Evolutionary conservation across 2,888 invertebrate genomes (phyloP), one percentile per base, ranked within the genome.

Genomic region (Eilema depressum): DNA sequence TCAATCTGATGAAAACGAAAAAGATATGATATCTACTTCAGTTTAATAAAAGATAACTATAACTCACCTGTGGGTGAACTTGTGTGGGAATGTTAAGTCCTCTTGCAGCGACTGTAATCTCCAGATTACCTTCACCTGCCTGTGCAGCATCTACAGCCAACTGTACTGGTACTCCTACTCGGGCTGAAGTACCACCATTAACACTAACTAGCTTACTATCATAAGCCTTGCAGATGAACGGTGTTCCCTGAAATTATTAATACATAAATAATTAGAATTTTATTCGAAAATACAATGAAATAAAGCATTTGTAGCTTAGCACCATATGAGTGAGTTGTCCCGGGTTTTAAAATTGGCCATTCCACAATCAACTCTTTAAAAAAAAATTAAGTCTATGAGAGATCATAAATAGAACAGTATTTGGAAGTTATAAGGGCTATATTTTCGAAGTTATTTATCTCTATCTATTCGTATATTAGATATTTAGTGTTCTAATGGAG

Each of bases 41-140:
- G 17, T 26, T 47, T 26, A 2, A 26, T 3, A 4, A 61, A 41
- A 41, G 17, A 17, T 47, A 28, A 8, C 0, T 28, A 37, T 12
- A 89, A 73, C 80, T 97, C 86, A 98, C 99, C 92, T 98, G 97
- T 12, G 98, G 98, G 90, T 98, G 98, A 63, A 99, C 99, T 96
- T 99, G 99, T 68, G 99, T 99, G 65, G 99, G 99, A 85, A 99
- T 98, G 89, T 99, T 98, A 77, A 98, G 96, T 68, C 99, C 98
- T 89, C 98, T 96, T 61, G 99, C 98, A 75, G 98, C 98, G 83
- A 99, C 99, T 64, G 99, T 99, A 81, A 99, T 99, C 94, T 99
- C 99, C 80, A 99, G 95, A 92, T 98, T 98, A 68, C 99, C 99
- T 95, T 99, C 99, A 14, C 99, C 99, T 63, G 99, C 99, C 90